phyloP scores from a whole-genome alignment of 1,140 invertebrate genomes.

The Drusus annulatus region DNA sequence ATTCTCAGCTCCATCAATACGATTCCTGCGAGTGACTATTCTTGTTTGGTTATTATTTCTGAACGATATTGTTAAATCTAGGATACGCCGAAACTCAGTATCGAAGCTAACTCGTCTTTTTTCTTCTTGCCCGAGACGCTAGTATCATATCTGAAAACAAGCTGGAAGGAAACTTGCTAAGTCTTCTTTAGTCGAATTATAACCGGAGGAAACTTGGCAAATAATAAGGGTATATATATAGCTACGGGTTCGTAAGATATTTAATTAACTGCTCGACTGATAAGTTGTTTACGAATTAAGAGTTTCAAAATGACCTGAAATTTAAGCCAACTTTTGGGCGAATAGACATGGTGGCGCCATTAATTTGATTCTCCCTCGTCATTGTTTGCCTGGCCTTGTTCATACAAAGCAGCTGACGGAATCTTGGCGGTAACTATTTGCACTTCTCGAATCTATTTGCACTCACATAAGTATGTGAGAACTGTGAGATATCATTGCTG shows the following conservation, averaged over 20 bases:
- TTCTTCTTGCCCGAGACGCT: not conserved
- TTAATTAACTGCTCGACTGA: conserved; percentile 35
- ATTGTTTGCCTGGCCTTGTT: conserved; percentile 8
- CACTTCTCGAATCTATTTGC: not conserved
- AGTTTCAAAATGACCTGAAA: not conserved
- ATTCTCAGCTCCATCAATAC: no score
- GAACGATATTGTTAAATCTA: no score
- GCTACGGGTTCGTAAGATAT: conserved; percentile 34
- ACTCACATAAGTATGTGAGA: not conserved
- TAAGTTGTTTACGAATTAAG: conserved; percentile 36
- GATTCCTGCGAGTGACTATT: no score
- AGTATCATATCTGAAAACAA: not conserved
- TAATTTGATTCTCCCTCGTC: conserved; percentile 35
- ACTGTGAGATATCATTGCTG: no score
- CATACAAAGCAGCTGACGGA: not conserved
- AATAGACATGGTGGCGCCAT: conserved; percentile 44
- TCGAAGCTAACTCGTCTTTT: not conserved
- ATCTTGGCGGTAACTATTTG: not conserved
- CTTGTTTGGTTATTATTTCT: no score
- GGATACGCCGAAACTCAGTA: no score
- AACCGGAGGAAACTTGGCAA: conserved; percentile 5
- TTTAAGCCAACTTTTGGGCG: conserved; percentile 33
- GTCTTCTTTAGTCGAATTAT: conserved; percentile 16
- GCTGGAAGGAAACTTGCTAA: not conserved
- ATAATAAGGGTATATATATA: conserved; percentile 37